phyloP scores from a whole-genome alignment of 2,888 invertebrate species.

The Chalcis sispes region DNA sequence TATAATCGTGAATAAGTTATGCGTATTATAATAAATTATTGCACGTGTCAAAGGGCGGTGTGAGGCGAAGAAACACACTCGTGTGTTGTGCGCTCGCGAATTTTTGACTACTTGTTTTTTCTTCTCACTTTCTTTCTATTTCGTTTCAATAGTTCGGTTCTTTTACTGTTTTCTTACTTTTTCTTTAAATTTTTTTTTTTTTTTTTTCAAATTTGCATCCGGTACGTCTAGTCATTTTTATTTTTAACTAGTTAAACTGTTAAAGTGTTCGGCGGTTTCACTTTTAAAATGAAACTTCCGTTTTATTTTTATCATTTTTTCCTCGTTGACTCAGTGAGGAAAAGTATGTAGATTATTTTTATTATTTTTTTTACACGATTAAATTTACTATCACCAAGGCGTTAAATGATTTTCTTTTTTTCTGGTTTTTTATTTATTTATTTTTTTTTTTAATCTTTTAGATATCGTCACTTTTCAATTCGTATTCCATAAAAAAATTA shows the following conservation, averaged over 20 bases:
- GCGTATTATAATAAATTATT: conserved; percentile 50
- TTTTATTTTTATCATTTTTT: conserved; percentile 9
- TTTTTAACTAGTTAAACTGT: conserved; percentile 22
- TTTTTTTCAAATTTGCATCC: conserved; percentile 11
- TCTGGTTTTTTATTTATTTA: neutral
- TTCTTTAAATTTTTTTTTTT: conserved; percentile 13
- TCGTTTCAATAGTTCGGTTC: too few species aligned
- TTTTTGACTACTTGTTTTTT: conserved; percentile 7
- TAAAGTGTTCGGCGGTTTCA: neutral
- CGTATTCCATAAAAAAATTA: conserved; percentile 33
- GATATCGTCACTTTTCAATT: conserved; percentile 1
- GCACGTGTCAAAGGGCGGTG: conserved; percentile 43
- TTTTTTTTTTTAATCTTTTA: conserved; percentile 1
- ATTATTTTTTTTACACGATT: conserved; percentile 32
- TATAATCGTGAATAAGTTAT: conserved; percentile 50
- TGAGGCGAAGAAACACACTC: conserved; percentile 59
- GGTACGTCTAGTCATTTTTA: conserved; percentile 16
- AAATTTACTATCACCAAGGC: conserved; percentile 25
- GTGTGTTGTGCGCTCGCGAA: conserved; percentile 63
- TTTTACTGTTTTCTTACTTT: too few species aligned
- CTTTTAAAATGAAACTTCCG: conserved; percentile 14
- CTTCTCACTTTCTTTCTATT: conserved; percentile 1
- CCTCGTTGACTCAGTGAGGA: neutral
- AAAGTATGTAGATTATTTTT: conserved; percentile 1
- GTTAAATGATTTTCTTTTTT: neutral